These are phyloP conservation scores for Callyntrura guangdongensis DNA, from an alignment of 2,888 invertebrate species.

Conservation along the genomic window DNA sequence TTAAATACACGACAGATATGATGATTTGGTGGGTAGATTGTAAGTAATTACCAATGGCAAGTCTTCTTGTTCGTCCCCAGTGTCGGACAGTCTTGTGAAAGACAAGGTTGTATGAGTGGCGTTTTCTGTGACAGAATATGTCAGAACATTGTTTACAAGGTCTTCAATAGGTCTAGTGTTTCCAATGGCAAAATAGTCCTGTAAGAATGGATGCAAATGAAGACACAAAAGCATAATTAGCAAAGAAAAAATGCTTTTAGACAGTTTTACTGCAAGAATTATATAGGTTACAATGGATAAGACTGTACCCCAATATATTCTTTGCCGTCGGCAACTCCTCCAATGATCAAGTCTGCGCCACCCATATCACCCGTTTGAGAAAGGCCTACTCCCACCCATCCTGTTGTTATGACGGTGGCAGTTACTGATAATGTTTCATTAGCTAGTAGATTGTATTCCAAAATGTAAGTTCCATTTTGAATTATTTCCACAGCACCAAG, in stretches of 20 bases:
- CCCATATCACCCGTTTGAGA: constrained; percentile 55
- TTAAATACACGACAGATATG: neutral
- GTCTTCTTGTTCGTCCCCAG: constrained; percentile 65
- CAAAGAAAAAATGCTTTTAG: too few species aligned
- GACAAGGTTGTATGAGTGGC: constrained; percentile 61
- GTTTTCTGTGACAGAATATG: constrained; percentile 57
- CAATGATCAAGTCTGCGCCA: constrained; percentile 60
- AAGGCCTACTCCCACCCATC: constrained; percentile 75
- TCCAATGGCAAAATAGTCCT: constrained; percentile 59
- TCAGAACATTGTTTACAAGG: constrained; percentile 37
- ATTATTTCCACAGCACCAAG: constrained; percentile 56
- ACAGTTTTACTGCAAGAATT: too few species aligned
- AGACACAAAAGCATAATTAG: too few species aligned
- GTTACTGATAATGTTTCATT: constrained; percentile 66
- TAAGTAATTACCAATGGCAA: constrained; percentile 49
- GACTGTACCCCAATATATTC: constrained; percentile 63
- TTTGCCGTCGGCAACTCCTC: constrained; percentile 41
- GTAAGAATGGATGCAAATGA: too few species aligned
- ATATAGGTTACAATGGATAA: too few species aligned
- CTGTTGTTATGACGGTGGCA: constrained; percentile 53
- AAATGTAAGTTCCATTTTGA: constrained; percentile 49
- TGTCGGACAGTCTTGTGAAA: constrained; percentile 65
- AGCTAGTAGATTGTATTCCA: constrained; percentile 58
- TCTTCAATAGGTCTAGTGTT: constrained; percentile 66
- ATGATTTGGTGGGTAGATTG: neutral